Base-by-base conservation (phyloP, 2,888 invertebrate species). In the Athetis lepigone region DNA sequence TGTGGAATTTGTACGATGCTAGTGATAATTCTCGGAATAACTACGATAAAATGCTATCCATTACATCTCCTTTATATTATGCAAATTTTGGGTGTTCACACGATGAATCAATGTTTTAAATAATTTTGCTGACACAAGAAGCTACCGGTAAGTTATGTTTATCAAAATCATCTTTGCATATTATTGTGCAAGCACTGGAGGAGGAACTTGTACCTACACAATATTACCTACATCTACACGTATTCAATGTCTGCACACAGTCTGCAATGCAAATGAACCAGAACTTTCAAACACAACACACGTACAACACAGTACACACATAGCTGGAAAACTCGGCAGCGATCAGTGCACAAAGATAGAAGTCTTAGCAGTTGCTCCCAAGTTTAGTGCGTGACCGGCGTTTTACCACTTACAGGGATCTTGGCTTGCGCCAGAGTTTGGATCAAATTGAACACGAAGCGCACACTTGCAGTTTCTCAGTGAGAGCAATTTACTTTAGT, bases 331-430 rank as follows among this genome's bases (percentile, higher is more conserved):
- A 74, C 69, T 68, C 56, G 27, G 50, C 33, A 47, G 58, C 62
- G 77, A 76, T 79, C 77, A 66, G 54, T 56, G 63, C 55, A 65
- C 68, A 63, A 70, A 74, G 78, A 78, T 55, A 70, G 69, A 66
- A 79, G 75, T 70, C 67, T 75, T 77, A 63, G 58, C 54, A 72
- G 74, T 75, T 77, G 78, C 58, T 68, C 42, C 65, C 45, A 82
- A 81, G 63, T 81, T 81, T 77, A 70, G 76, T 65, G 80, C 82
- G 81, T 82, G 82, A 82, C 82, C 77, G 56, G 75, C 76, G 68
- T 70, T 77, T 73, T 60, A 62, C 70, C 65, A 51, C 66, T 65
- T 60, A 57, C 62, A 56, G 40, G 40, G 51, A 64, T 62, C 63
- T 77, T 71, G 70, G 58, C 71, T 65, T 65, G 62, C 58, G 62